Evolutionary conservation across 2,797 vertebrate genomes (phyloP), one percentile per base, ranked within the genome.

Genomic region (Centropyge bicolor): DNA sequence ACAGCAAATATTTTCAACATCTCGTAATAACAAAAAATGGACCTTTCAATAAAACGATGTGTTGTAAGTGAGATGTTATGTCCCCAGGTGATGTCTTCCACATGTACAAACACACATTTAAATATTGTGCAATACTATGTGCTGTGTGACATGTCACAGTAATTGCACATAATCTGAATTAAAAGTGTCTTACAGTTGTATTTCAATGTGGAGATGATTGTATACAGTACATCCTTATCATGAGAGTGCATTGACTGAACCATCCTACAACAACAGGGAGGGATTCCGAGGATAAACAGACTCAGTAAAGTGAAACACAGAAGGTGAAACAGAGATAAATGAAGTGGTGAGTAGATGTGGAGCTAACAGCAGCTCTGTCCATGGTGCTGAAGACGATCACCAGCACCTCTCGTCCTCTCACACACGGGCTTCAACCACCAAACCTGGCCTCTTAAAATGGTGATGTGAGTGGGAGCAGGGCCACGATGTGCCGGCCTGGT

Each of bases 311-410:
- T 12, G 20, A n/a, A 6, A 36, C 19, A 24, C 1, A 16, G 19
- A 46, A 4, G 13, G 67, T 48, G 35, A 40, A 55, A 16, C 10
- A 40, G 0, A 40, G n/a, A 46, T 41, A 40, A 38, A 68, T 22
- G 5, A 6, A 54, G 38, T 49, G 8, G 19, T 17, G 8, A 31
- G 38, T 31, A 35, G 22, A 35, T 17, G 2, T 2, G 46, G 22
- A n/a, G 6, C 36, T 19, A 13, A 24, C 62, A 13, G 73, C 70
- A 70, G 76, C 89, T 36, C 92, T 94, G 91, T 95, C 94, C 94
- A 88, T 93, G 93, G 94, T 95, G 84, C 95, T 95, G 92, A 93
- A 90, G 66, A 40, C 41, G 27, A 74, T 4, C 35, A 1, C 5
- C 54, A 41, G 62, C 70, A 8, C 74, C 72, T 48, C 52, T 12